Conservation (phyloP, 2,113 vertebrate species). For the Hippocampus barbouri region DNA sequence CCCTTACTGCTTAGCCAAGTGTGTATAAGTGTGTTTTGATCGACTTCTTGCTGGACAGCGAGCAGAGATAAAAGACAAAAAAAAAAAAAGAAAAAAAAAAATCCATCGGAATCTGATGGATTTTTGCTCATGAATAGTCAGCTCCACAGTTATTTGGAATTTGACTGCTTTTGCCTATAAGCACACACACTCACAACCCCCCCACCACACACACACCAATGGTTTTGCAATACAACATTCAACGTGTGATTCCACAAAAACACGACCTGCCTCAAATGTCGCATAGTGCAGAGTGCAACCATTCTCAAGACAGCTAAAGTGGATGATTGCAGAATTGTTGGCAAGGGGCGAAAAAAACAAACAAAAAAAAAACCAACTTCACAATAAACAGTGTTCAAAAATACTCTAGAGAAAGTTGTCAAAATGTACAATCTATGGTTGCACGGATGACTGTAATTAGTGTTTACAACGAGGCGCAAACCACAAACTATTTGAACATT, state of each 20-base stretch:
- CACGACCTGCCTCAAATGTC: not conserved
- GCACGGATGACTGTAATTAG: not conserved
- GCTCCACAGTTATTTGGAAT: not conserved
- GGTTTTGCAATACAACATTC: not conserved
- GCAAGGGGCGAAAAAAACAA: not conserved
- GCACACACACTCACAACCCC: no score
- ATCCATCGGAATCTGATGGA: no score
- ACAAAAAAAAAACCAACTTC: not conserved
- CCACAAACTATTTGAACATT: not conserved
- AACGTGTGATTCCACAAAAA: not conserved
- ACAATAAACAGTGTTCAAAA: not conserved
- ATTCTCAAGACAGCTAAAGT: not conserved
- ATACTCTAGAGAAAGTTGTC: not conserved
- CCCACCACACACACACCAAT: no score
- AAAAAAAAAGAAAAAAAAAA: no score
- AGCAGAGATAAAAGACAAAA: slow-evolving; percentile 38
- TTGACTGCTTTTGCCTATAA: not conserved
- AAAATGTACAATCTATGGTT: not conserved
- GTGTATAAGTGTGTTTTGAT: slow-evolving; percentile 49
- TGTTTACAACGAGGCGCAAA: not conserved
- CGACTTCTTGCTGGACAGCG: slow-evolving; percentile 40
- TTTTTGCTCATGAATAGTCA: no score
- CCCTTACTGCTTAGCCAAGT: slow-evolving; percentile 14
- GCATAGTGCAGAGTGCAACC: not conserved
- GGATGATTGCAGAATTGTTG: not conserved